Conservation (phyloP, 2,113 vertebrate species). For the Podarcis cretensis region DNA sequence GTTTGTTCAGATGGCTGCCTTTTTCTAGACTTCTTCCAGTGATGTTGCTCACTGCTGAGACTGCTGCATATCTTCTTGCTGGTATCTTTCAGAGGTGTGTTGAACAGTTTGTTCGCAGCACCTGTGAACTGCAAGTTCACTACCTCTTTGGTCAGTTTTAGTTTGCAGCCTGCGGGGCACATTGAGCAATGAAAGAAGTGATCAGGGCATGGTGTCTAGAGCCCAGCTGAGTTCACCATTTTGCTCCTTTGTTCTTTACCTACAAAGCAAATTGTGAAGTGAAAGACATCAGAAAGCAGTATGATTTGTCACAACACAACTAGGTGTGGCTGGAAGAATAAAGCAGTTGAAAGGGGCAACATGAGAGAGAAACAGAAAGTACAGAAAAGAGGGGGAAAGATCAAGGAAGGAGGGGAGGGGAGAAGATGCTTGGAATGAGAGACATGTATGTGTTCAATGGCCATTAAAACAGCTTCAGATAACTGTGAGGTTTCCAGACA, state of each 20-base stretch:
- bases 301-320: conserved; percentile 2
- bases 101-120: not conserved
- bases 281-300: not conserved
- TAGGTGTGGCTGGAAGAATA: fast-evolving
- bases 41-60: not conserved
- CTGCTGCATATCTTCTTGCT: not conserved
- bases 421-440: not conserved
- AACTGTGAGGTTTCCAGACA: not conserved
- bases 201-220: not conserved
- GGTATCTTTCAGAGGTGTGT: not conserved
- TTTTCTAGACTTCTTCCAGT: not conserved
- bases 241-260: conserved; percentile 8
- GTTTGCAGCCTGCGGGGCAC: not conserved
- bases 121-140: not conserved
- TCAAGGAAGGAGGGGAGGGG: not conserved
- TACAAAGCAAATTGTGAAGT: not conserved
- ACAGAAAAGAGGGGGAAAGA: not conserved
- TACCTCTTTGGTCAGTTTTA: not conserved
- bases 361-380: not conserved
- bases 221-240: not conserved
- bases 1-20: not conserved
- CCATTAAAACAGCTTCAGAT: not conserved
- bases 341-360: not conserved
- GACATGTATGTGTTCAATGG: not conserved
- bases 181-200: not conserved